Percentiles rank a stretch among this genome's conserved stretches.
Conservation (phyloP, 2,888 invertebrate genomes). For the Plebejus argus region DNA sequence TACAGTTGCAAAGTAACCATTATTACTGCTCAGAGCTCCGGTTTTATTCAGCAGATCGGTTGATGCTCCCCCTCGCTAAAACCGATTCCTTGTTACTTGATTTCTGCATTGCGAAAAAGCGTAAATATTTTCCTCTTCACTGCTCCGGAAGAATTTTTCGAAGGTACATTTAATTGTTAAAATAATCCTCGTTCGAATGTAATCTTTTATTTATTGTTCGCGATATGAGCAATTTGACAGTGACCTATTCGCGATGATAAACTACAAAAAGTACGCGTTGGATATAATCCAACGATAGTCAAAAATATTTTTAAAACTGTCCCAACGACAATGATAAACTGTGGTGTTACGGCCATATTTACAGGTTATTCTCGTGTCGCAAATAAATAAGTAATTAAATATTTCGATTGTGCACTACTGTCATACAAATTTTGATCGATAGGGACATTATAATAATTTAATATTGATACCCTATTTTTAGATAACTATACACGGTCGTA, state of each 20-base stretch:
- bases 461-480: not conserved
- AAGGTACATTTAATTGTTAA: conserved; percentile 52
- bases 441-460: not conserved
- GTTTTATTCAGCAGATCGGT: conserved; percentile 71
- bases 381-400: conserved; percentile 24
- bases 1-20: conserved; percentile 67
- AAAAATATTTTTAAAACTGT: conserved; percentile 48
- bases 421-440: not conserved
- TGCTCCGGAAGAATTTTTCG: conserved; percentile 64
- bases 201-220: conserved; percentile 35
- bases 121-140: conserved; percentile 78
- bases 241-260: conserved; percentile 49
- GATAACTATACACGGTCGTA: not conserved
- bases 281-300: conserved; percentile 49
- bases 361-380: conserved; percentile 32
- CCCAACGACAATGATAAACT: conserved; percentile 44
- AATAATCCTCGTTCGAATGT: conserved; percentile 37
- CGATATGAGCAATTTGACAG: conserved; percentile 48
- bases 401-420: not conserved
- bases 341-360: conserved; percentile 43
- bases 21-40: conserved; percentile 62
- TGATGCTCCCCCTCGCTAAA: conserved; percentile 72
- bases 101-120: conserved; percentile 79
- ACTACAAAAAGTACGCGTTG: conserved; percentile 48
- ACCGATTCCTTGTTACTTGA: conserved; percentile 80